Conservation (phyloP, 2,888 invertebrate species). For the Sycophila texana region DNA sequence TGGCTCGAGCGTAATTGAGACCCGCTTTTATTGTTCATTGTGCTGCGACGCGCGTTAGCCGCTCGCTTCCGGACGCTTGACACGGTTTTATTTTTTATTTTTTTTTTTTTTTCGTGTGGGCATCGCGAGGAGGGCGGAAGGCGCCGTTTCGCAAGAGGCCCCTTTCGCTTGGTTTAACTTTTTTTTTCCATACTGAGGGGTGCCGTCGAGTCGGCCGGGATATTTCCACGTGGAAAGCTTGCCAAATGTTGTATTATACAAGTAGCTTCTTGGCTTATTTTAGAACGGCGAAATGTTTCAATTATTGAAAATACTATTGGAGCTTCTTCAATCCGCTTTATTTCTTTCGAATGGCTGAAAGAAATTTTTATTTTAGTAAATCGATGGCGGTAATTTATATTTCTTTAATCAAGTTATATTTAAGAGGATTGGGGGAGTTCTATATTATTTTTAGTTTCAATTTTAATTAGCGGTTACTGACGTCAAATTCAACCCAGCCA, state of each 20-base stretch:
- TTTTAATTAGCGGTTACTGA: too few relatives aligned
- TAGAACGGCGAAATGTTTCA: background rate
- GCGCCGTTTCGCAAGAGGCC: slow-evolving; percentile 3
- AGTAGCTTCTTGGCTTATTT: background rate
- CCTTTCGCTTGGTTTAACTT: slow-evolving; percentile 25
- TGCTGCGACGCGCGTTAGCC: background rate
- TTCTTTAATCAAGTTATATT: too few relatives aligned
- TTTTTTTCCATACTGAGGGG: slow-evolving; percentile 8
- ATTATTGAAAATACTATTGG: too few relatives aligned
- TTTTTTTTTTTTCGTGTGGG: slow-evolving; percentile 15
- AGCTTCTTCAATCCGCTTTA: too few relatives aligned
- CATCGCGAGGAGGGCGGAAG: background rate
- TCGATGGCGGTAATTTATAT: too few relatives aligned
- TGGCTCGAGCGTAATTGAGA: slow-evolving; percentile 39
- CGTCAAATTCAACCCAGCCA: too few relatives aligned
- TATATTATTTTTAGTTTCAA: too few relatives aligned
- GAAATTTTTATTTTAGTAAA: too few relatives aligned
- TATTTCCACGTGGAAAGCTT: background rate
- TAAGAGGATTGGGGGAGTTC: too few relatives aligned
- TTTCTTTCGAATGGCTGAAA: too few relatives aligned
- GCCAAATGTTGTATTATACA: background rate
- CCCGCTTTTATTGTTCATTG: slow-evolving; percentile 50
- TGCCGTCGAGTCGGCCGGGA: background rate
- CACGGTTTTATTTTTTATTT: slow-evolving; percentile 23
- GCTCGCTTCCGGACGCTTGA: slow-evolving; percentile 44